These are phyloP conservation scores for Podiceps cristatus DNA, from an alignment of 2,113 vertebrate genomes.

Conservation along the genomic window DNA sequence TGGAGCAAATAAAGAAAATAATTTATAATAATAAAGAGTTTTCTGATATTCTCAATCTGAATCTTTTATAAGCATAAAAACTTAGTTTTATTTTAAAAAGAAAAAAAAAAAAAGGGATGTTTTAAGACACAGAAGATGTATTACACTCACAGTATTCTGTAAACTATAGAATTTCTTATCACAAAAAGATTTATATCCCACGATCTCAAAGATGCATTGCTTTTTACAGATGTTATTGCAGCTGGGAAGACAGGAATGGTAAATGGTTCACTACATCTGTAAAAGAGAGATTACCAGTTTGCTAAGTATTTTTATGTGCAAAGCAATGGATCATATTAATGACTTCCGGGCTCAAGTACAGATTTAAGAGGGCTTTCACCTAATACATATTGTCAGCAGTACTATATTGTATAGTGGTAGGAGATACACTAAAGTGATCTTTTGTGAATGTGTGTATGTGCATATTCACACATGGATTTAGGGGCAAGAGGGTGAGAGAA, in stretches of 20 bases:
- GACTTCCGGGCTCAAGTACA: background rate
- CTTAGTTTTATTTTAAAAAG: background rate
- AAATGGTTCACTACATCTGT: background rate
- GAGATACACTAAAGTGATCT: background rate
- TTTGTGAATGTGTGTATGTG: background rate
- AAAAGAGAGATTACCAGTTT: slow-evolving; percentile 7
- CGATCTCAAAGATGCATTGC: background rate
- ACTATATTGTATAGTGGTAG: background rate
- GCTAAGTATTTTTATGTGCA: background rate
- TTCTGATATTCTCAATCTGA: background rate
- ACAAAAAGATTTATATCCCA: background rate
- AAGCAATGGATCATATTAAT: slow-evolving; percentile 35
- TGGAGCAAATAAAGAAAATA: background rate
- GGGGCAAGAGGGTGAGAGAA: background rate
- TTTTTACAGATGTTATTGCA: background rate
- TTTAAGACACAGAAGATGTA: background rate
- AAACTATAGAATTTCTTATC: slow-evolving; percentile 1
- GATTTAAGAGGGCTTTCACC: background rate
- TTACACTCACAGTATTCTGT: background rate
- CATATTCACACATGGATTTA: background rate
- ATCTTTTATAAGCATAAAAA: background rate
- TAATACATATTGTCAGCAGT: background rate
- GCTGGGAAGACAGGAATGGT: background rate
- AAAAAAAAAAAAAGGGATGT: background rate
- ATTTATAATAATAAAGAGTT: background rate